Conservation (phyloP, 2,113 vertebrate species). For the Sphaerodactylus townsendi region DNA sequence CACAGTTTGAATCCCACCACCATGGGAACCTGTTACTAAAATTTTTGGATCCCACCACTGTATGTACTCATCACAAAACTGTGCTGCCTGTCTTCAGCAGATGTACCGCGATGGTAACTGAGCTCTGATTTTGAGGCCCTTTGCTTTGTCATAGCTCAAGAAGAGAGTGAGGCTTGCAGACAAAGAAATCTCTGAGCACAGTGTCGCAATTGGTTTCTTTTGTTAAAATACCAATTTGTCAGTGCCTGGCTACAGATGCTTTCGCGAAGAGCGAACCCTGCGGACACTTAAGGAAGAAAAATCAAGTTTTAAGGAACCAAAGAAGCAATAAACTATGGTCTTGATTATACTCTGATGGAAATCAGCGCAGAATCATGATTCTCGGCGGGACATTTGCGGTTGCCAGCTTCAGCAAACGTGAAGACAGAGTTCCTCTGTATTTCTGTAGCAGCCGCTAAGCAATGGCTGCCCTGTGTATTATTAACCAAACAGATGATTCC, state of each 20-base stretch:
- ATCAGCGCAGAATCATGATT: neutral
- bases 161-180: no score
- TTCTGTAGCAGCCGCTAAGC: neutral
- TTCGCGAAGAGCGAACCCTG: neutral
- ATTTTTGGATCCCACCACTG: no score
- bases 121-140: no score
- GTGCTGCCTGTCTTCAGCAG: no score
- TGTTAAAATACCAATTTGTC: neutral
- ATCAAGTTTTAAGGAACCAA: neutral
- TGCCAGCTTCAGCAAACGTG: neutral
- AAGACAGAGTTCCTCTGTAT: neutral
- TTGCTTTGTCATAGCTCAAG: no score
- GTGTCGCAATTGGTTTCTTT: neutral
- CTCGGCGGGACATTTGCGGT: neutral
- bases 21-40: no score
- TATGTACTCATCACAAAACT: no score
- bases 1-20: no score
- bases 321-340: neutral
- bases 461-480: neutral
- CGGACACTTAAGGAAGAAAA: neutral
- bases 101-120: no score
- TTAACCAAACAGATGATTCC: neutral
- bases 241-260: neutral
- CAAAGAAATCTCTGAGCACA: no score
- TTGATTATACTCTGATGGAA: neutral